Evolutionary conservation across 2,888 invertebrate genomes (phyloP).

Genomic region (Phasia obesa): DNA sequence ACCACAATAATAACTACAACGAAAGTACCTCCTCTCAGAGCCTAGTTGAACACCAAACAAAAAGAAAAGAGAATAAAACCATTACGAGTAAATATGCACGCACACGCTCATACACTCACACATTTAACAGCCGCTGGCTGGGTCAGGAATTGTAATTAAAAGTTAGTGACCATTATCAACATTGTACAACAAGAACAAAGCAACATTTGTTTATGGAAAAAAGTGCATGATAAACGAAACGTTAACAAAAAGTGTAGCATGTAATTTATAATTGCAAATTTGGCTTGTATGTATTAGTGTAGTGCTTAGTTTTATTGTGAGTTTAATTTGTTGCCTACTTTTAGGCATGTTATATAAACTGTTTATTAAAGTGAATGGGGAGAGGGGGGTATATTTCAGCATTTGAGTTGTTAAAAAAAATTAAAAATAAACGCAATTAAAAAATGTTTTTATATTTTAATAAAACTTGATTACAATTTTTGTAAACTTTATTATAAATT

Average conservation of each 20-base stretch:
- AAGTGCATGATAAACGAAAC: not conserved
- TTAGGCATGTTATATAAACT: conserved; percentile 28
- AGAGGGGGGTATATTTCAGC: not conserved
- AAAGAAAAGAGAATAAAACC: conserved; percentile 3
- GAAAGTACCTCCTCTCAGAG: conserved; percentile 57
- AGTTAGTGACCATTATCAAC: conserved; percentile 69
- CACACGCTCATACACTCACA: conserved; percentile 27
- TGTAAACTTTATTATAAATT: conserved; percentile 53
- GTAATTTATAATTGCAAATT: conserved; percentile 49
- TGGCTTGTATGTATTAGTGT: not conserved
- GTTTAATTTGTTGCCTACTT: conserved; percentile 64
- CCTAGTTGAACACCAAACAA: not conserved
- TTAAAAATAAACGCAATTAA: conserved; percentile 47
- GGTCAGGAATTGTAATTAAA: conserved; percentile 70
- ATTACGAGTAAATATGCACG: conserved; percentile 73
- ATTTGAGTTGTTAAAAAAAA: not conserved
- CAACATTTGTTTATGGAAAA: conserved; percentile 24
- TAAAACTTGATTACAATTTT: conserved; percentile 24
- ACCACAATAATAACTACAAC: conserved; percentile 65
- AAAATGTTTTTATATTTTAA: conserved; percentile 42
- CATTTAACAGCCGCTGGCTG: conserved; percentile 50
- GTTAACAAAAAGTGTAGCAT: not conserved
- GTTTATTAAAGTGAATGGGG: not conserved
- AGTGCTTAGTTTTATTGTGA: not conserved
- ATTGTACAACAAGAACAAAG: conserved; percentile 74